phyloP scores from a whole-genome alignment of 2,113 vertebrate species.

The Anthoscopus minutus region DNA sequence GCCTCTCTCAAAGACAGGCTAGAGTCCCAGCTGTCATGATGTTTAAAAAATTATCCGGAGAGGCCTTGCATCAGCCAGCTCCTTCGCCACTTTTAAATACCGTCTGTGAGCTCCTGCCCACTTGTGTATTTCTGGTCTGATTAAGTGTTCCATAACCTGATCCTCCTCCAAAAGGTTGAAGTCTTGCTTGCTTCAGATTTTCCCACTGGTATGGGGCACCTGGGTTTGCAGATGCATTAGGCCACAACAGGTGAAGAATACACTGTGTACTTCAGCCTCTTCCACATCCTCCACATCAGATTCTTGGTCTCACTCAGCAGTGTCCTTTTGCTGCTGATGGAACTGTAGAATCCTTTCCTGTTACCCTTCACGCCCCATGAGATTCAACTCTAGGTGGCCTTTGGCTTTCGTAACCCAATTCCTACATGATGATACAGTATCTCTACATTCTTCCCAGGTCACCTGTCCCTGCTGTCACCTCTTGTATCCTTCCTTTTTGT shows the following conservation, averaged over 20 bases:
- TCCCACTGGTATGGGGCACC: not conserved
- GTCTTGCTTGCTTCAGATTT: not conserved
- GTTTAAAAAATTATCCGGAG: not conserved
- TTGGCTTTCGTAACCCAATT: not conserved
- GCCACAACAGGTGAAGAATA: not conserved
- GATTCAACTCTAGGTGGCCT: not conserved
- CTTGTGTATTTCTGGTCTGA: not conserved
- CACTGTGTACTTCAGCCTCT: not conserved
- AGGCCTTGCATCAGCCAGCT: not conserved
- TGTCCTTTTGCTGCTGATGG: not conserved
- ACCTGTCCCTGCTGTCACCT: not conserved
- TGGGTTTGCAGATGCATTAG: not conserved
- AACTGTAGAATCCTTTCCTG: not conserved
- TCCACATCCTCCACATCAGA: not conserved
- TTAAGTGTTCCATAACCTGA: not conserved
- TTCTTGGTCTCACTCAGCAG: not conserved
- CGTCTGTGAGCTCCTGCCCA: not conserved
- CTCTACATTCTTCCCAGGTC: not conserved
- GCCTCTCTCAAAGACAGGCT: not conserved
- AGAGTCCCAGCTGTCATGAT: not conserved
- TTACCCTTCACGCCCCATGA: not conserved
- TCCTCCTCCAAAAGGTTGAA: not conserved
- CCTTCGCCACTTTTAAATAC: not conserved
- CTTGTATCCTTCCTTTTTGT: not conserved
- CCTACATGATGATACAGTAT: not conserved